Conservation (phyloP, 2,113 vertebrate species). For the Phalacrocorax pelagicus region DNA sequence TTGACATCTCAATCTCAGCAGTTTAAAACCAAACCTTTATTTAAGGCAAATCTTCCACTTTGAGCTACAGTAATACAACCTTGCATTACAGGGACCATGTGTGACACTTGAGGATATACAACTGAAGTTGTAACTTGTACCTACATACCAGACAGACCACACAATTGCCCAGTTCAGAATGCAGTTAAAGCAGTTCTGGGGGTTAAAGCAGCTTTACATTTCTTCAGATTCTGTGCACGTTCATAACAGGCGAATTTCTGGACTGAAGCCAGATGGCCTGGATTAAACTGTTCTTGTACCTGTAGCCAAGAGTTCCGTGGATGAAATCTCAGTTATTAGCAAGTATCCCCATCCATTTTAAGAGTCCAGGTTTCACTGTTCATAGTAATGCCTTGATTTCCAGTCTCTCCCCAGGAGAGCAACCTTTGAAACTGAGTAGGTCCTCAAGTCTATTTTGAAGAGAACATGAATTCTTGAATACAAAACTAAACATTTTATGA, state of each 20-base stretch:
- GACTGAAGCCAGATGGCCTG: not conserved
- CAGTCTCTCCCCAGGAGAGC: not conserved
- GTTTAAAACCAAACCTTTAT: conserved; percentile 6
- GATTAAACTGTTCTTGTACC: not conserved
- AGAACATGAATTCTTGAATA: not conserved
- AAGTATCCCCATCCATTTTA: not conserved
- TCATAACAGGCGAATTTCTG: not conserved
- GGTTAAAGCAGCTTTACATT: conserved; percentile 25
- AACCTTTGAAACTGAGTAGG: not conserved
- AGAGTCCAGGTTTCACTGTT: not conserved
- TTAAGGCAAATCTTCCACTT: conserved; percentile 29
- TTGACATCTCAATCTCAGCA: not conserved
- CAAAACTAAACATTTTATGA: not conserved
- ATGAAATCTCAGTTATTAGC: not conserved
- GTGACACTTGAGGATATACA: not conserved
- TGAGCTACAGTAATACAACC: not conserved
- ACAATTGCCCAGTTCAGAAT: not conserved
- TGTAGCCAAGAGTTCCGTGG: not conserved
- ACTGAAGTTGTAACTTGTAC: not conserved
- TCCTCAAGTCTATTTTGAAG: not conserved
- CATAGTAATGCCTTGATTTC: not conserved
- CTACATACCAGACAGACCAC: not conserved
- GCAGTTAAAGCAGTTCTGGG: not conserved
- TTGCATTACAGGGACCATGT: not conserved
- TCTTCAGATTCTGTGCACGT: conserved; percentile 35